These are phyloP conservation scores for Drosophila fungiperda DNA, from an alignment of 2,888 invertebrate genomes.

Conservation along the genomic window DNA sequence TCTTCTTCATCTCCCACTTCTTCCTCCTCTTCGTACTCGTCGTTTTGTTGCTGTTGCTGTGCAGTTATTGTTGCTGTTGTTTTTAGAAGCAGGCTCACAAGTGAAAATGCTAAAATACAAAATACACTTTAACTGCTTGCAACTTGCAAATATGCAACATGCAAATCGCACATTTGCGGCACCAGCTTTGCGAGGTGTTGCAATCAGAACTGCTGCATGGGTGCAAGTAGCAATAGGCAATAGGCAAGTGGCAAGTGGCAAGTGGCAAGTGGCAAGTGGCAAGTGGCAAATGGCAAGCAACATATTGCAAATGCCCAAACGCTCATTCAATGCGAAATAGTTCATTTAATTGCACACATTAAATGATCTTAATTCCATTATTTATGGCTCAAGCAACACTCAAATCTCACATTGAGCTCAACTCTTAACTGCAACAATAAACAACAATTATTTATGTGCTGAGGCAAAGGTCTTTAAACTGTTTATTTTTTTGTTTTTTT, in stretches of 20 bases:
- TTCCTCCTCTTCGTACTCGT: background rate
- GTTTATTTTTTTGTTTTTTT: background rate
- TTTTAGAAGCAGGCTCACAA: conserved; percentile 41
- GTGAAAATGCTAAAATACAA: conserved; percentile 38
- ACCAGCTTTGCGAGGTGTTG: conserved; percentile 36
- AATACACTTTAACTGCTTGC: conserved; percentile 35
- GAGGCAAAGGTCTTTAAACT: conserved; percentile 3
- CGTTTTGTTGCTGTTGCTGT: conserved; percentile 5
- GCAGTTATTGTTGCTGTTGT: conserved; percentile 6
- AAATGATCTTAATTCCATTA: conserved; percentile 15
- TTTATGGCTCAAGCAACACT: conserved; percentile 8
- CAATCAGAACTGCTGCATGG: conserved; percentile 48
- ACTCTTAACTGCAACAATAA: background rate
- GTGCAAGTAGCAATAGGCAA: conserved; percentile 23
- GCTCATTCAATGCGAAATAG: conserved; percentile 29
- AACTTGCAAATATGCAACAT: conserved; percentile 26
- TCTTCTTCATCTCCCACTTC: conserved; percentile 23
- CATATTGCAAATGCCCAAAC: conserved; percentile 16
- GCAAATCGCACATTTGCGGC: conserved; percentile 24
- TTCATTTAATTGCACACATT: conserved; percentile 37
- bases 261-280: background rate
- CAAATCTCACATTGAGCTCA: background rate
- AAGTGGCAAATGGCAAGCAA: conserved; percentile 12
- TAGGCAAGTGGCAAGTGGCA: background rate
- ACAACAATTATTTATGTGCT: background rate